These are phyloP conservation scores for Rhodeus uyekii DNA, from an alignment of 2,797 vertebrate genomes.

Conservation along the genomic window DNA sequence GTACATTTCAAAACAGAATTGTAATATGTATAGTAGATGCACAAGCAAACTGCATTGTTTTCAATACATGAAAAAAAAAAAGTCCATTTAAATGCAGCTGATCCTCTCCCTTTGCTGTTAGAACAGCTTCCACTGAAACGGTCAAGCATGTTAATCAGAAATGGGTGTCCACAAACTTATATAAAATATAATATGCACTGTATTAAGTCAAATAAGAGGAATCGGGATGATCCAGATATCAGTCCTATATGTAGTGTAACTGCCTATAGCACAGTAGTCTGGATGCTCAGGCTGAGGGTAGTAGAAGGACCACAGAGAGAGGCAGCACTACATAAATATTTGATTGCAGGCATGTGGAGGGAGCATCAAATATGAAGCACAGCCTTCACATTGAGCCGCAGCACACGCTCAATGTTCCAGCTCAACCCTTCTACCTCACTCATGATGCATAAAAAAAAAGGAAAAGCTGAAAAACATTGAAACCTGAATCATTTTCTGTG, in stretches of 20 bases:
- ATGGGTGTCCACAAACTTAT: background rate
- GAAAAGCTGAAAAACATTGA: slow-evolving; percentile 17
- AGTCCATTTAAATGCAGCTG: background rate
- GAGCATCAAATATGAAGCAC: slow-evolving; percentile 62
- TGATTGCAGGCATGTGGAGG: slow-evolving; percentile 67
- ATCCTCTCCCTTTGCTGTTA: background rate
- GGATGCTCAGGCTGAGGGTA: slow-evolving; percentile 32
- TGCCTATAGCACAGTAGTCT: slow-evolving; percentile 18
- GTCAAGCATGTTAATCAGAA: background rate
- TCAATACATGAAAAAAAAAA: background rate
- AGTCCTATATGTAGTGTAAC: slow-evolving; percentile 18
- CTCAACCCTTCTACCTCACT: slow-evolving; percentile 23
- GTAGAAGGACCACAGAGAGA: slow-evolving; percentile 62
- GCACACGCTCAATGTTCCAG: slow-evolving; percentile 43
- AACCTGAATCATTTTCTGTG: slow-evolving; percentile 11
- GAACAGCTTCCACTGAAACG: background rate
- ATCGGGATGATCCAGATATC: background rate
- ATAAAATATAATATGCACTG: background rate
- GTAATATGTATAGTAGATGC: background rate
- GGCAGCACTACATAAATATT: slow-evolving; percentile 72
- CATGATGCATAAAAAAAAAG: background rate
- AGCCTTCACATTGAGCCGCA: slow-evolving; percentile 49
- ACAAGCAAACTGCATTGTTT: background rate
- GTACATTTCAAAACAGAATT: background rate
- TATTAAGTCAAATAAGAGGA: background rate